Conservation (phyloP, 2,888 invertebrate genomes). For the Orchestes rusci region DNA sequence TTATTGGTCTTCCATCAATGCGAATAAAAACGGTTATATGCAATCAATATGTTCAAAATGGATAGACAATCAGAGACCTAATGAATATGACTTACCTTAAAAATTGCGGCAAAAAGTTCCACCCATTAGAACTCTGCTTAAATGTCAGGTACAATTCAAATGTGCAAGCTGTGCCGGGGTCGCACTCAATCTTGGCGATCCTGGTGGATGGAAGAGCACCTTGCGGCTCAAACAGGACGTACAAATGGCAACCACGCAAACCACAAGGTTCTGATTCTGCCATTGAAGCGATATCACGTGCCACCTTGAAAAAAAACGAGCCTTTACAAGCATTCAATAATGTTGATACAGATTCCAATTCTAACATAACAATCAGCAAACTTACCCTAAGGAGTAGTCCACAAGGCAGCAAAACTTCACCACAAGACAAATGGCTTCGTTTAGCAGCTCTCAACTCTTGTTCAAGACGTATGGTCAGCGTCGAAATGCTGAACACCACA, state of each 20-base stretch:
- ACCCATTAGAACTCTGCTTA: conserved; percentile 75
- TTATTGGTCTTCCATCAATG: too few species aligned
- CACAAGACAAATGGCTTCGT: conserved; percentile 70
- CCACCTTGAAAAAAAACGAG: conserved; percentile 49
- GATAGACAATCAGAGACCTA: not conserved
- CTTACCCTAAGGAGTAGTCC: conserved; percentile 61
- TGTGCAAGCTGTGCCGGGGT: conserved; percentile 78
- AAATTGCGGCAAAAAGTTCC: conserved; percentile 83
- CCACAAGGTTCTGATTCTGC: conserved; percentile 89
- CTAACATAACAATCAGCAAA: too few species aligned
- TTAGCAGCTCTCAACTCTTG: conserved; percentile 74
- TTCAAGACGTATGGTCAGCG: conserved; percentile 69
- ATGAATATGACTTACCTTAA: conserved; percentile 65
- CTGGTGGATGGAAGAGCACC: conserved; percentile 44
- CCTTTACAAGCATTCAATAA: too few species aligned
- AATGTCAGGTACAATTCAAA: conserved; percentile 84
- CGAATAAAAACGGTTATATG: too few species aligned
- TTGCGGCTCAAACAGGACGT: conserved; percentile 66
- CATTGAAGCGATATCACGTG: conserved; percentile 71
- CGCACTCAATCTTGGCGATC: conserved; percentile 75
- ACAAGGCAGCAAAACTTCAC: conserved; percentile 79
- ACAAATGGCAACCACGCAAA: conserved; percentile 77
- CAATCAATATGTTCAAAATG: too few species aligned
- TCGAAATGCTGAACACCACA: conserved; percentile 50
- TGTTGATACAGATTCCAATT: too few species aligned